A percentile compares a stretch with the other conserved stretches of the same genome.
These are phyloP conservation scores for Eumaeus atala DNA, from an alignment of 1,140 invertebrate species.

Conservation along the genomic window DNA sequence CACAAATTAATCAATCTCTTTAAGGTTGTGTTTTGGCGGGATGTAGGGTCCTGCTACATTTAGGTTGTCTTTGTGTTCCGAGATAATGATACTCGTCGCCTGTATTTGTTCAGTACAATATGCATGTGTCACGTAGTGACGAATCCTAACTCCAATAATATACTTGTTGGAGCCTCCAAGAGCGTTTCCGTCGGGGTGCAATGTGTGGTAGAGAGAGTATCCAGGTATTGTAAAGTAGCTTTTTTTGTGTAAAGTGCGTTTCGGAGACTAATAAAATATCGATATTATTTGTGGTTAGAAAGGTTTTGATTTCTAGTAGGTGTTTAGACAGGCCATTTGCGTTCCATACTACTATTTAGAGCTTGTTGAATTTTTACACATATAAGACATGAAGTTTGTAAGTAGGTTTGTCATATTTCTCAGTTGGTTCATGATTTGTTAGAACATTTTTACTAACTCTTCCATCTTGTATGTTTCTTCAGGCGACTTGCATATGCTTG, in stretches of 20 bases:
- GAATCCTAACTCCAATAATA: constrained; percentile 1
- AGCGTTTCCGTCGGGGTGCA: not conserved
- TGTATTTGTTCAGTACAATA: constrained; percentile 5
- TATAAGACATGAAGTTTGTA: no score
- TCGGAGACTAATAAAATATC: constrained; percentile 13
- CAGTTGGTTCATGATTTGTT: no score
- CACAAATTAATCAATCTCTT: constrained; percentile 5
- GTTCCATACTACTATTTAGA: no score
- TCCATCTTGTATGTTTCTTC: no score
- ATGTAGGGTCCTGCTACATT: constrained; percentile 3
- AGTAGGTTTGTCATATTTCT: no score
- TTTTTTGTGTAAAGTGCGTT: constrained; percentile 15
- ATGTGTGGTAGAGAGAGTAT: not conserved
- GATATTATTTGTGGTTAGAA: constrained; percentile 7
- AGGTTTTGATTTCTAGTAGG: constrained; percentile 12
- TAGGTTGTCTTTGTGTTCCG: not conserved
- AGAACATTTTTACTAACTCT: no score
- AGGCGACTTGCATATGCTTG: no score
- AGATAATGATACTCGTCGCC: not conserved
- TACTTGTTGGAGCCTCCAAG: not conserved
- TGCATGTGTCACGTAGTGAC: not conserved
- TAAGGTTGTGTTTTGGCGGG: constrained; percentile 5
- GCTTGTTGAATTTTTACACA: no score
- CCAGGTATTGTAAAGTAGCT: constrained; percentile 1
- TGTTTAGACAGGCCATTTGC: no score